These are phyloP conservation scores for Timema podura DNA, from an alignment of 2,888 invertebrate species.

Conservation along the genomic window DNA sequence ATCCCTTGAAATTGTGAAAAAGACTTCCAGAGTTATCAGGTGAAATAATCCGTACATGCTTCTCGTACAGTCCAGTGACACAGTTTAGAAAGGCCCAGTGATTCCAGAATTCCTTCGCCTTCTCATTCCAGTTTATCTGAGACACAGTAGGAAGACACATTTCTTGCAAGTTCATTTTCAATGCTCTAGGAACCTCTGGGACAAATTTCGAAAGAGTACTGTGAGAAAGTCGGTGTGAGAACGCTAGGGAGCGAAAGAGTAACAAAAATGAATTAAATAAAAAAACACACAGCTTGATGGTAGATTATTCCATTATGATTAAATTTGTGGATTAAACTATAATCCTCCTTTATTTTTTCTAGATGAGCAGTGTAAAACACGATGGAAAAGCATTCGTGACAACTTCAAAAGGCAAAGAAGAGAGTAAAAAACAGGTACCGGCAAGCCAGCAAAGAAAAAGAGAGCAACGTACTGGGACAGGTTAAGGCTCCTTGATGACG, in stretches of 20 bases:
- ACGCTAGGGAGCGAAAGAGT: neutral
- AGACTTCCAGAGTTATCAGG: conserved; percentile 14
- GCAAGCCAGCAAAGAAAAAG: neutral
- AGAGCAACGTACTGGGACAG: conserved; percentile 6
- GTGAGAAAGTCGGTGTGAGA: conserved; percentile 6
- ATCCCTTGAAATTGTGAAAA: conserved; percentile 21
- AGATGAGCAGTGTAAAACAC: conserved; percentile 8
- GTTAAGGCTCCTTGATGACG: conserved; percentile 6
- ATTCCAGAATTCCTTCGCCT: conserved; percentile 14
- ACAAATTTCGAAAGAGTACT: neutral
- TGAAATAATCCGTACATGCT: conserved; percentile 15
- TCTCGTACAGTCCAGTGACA: conserved; percentile 20
- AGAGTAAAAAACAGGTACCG: neutral
- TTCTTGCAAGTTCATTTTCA: neutral
- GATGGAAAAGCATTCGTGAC: conserved; percentile 8
- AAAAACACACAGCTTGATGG: neutral
- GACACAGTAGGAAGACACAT: conserved; percentile 1
- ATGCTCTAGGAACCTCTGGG: conserved; percentile 10
- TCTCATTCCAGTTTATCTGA: conserved; percentile 16
- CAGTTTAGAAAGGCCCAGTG: conserved; percentile 20
- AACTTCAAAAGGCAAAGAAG: neutral
- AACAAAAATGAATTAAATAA: neutral
- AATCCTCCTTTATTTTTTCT: neutral
- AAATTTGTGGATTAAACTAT: no score
- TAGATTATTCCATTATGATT: no score